Evolutionary conservation across 2,888 invertebrate species (phyloP).

Genomic region (Agonopterix arenella): DNA sequence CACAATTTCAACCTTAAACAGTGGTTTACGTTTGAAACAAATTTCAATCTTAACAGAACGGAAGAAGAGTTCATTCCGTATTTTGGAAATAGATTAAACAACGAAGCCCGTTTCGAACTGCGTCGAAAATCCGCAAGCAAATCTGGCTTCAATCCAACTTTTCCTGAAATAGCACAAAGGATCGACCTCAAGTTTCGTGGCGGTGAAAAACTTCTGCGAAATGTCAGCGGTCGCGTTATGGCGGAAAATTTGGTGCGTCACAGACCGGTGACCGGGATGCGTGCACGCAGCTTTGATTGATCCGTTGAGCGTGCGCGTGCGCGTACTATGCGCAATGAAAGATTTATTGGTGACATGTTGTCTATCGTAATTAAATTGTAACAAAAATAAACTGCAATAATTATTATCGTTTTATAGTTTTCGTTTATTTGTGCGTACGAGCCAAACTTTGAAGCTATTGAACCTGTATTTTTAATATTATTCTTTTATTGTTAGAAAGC

Average conservation of each 20-base stretch:
- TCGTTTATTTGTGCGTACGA: too few species aligned
- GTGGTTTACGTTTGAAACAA: conserved; percentile 20
- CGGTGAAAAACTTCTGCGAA: conserved; percentile 64
- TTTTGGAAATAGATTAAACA: conserved; percentile 36
- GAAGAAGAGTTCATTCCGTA: conserved; percentile 9
- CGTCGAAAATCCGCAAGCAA: conserved; percentile 43
- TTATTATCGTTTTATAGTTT: background rate
- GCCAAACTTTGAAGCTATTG: too few species aligned
- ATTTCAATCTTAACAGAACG: conserved; percentile 16
- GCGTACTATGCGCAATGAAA: background rate
- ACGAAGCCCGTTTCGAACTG: conserved; percentile 46
- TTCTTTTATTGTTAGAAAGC: too few species aligned
- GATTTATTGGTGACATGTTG: conserved; percentile 12
- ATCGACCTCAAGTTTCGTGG: conserved; percentile 53
- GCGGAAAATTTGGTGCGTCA: conserved; percentile 67
- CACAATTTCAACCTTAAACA: conserved; percentile 13
- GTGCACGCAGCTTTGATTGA: background rate
- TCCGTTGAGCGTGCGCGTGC: too few species aligned
- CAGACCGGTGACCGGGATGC: conserved; percentile 15
- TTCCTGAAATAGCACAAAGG: conserved; percentile 76
- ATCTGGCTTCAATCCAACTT: conserved; percentile 61
- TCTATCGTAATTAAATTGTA: background rate
- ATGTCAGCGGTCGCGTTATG: conserved; percentile 47
- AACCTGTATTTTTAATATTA: too few species aligned
- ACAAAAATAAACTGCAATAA: background rate